These are phyloP conservation scores for Scaptomyza pallida DNA, from an alignment of 1,140 invertebrate species.

Conservation along the genomic window DNA sequence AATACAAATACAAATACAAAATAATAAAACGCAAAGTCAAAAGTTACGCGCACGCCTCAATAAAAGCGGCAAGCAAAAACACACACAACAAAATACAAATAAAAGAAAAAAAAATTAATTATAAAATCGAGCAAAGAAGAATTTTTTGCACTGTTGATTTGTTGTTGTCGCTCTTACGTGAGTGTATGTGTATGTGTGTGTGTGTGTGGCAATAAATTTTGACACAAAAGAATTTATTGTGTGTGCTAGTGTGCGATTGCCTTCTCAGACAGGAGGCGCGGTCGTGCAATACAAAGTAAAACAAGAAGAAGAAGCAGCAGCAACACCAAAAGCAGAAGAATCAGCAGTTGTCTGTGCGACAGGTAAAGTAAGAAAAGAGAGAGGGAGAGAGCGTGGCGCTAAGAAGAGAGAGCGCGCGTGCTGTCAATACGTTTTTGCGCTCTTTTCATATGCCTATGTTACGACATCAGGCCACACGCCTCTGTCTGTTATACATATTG, in stretches of 20 bases:
- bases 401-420: slow-evolving; percentile 22
- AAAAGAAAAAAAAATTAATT: slow-evolving; percentile 45
- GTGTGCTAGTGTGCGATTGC: slow-evolving; percentile 21
- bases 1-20: slow-evolving; percentile 45
- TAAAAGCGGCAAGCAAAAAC: slow-evolving; percentile 20
- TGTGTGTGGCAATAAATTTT: slow-evolving; percentile 73
- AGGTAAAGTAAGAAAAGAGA: slow-evolving; percentile 36
- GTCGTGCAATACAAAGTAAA: slow-evolving; percentile 59
- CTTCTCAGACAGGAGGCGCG: slow-evolving; percentile 65
- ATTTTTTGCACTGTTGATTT: slow-evolving; percentile 56
- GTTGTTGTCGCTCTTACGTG: slow-evolving; percentile 55
- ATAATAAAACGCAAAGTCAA: slow-evolving; percentile 51
- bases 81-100: slow-evolving; percentile 31
- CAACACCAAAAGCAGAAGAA: slow-evolving; percentile 19
- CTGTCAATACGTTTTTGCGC: not conserved
- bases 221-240: slow-evolving; percentile 47
- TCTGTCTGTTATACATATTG: slow-evolving; percentile 4
- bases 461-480: slow-evolving; percentile 71
- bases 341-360: slow-evolving; percentile 39
- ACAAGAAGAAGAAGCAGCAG: slow-evolving; percentile 20
- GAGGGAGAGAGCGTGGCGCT: slow-evolving; percentile 34
- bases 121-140: slow-evolving; percentile 57
- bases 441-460: slow-evolving; percentile 40
- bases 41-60: slow-evolving; percentile 65
- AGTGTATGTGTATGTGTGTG: too few species aligned